Evolutionary conservation across 2,797 vertebrate species (phyloP), one percentile per base, ranked within the genome.

Genomic region (Kryptolebias ocellatus): DNA sequence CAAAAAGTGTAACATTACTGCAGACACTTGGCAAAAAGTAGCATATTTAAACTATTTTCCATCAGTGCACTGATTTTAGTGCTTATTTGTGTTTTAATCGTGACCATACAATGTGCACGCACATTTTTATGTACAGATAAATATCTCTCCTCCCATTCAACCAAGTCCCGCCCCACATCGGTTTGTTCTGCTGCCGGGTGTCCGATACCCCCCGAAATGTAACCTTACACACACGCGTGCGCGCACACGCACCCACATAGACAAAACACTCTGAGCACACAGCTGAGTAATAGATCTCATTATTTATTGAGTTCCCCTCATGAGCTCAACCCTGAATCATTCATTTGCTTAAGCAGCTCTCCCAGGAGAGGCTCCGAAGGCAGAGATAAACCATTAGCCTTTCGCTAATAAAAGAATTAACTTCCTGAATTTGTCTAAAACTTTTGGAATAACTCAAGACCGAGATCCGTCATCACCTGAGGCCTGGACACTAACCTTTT

Each of bases 231-330:
- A 89, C 74, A 74, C 73, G 80, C 39, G 14, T 56, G 54, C 67
- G 76, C 75, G 80, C 56, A 71, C 65, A 76, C 47, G 68, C 57
- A 60, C 66, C 59, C 68, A 74, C 47, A 64, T 27, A 70, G 2
- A 70, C 18, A 73, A n/a, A 80, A 49, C 46, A 70, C 70, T 73
- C 70, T 67, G 34, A 69, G 61, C 69, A 74, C 61, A 78, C 56
- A 81, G 94, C 94, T 96, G 95, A 95, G 96, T 96, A 95, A 96
- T 95, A 93, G 89, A 93, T 84, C 94, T 95, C 94, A 96, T 96
- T 91, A 93, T 92, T 96, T 96, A 97, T 96, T 96, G 94, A 95
- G 92, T 72, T 94, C 92, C 91, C 92, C 91, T 95, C 93, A 94
- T 94, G 93, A 95, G 94, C 89, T 94, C 92, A 87, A 89, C 82